phyloP scores from a whole-genome alignment of 2,888 invertebrate genomes.

The Xylota sylvarum region DNA sequence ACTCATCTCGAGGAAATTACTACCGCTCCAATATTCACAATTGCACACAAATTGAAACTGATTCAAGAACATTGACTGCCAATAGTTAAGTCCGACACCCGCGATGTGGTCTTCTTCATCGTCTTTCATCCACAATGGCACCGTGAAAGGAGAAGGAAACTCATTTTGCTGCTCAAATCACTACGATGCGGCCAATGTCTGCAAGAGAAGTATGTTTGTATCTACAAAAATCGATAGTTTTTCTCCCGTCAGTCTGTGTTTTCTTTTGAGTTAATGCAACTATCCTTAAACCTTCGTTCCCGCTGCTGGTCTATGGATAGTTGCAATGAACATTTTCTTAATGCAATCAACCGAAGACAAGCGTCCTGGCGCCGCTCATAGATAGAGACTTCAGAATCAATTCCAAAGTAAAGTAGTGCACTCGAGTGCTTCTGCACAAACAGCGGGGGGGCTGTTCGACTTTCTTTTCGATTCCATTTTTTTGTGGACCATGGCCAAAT shows the following conservation, averaged over 20 bases:
- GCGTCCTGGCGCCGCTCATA: slow-evolving; percentile 28
- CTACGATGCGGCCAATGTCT: slow-evolving; percentile 11
- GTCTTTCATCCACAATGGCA: slow-evolving; percentile 28
- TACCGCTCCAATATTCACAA: slow-evolving; percentile 21
- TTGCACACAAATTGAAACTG: slow-evolving; percentile 58
- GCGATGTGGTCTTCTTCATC: not conserved
- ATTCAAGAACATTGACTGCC: slow-evolving; percentile 39
- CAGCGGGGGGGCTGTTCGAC: not conserved
- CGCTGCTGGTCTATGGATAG: not conserved
- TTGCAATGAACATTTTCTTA: slow-evolving; percentile 31
- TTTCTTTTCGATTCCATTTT: not conserved
- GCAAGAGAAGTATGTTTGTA: not conserved
- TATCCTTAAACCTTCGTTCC: slow-evolving; percentile 23
- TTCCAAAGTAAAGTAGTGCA: slow-evolving; percentile 42
- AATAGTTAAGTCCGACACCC: slow-evolving; percentile 9
- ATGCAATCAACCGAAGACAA: slow-evolving; percentile 48
- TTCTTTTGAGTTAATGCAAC: slow-evolving; percentile 41
- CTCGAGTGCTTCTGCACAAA: slow-evolving; percentile 32
- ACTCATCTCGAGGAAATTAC: slow-evolving; percentile 12
- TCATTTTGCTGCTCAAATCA: slow-evolving; percentile 9
- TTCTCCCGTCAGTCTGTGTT: not conserved
- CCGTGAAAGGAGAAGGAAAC: not conserved
- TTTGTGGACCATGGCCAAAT: not conserved
- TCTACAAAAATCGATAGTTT: slow-evolving; percentile 17
- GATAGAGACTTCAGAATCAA: slow-evolving; percentile 42